Evolutionary conservation across 2,113 vertebrate genomes (phyloP).

Genomic region (Cryptotis parvus): DNA sequence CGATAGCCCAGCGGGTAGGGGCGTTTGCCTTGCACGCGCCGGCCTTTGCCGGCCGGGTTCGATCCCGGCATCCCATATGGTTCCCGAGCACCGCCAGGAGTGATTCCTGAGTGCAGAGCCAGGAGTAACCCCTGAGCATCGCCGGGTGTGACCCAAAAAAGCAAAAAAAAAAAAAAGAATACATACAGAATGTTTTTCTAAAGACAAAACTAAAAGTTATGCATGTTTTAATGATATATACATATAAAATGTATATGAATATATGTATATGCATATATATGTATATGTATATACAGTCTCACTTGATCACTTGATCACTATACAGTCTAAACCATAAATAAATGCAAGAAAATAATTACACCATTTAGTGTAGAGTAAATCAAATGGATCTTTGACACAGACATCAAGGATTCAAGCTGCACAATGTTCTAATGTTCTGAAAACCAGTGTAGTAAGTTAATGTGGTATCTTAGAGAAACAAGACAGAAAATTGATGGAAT

Average conservation of each 20-base stretch:
- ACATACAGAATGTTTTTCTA: not conserved
- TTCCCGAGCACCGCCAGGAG: no score
- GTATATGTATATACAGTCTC: not conserved
- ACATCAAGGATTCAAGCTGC: not conserved
- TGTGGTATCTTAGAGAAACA: not conserved
- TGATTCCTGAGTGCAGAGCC: no score
- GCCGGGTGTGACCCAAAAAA: no score
- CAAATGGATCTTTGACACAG: not conserved
- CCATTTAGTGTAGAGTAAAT: not conserved
- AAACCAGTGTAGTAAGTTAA: not conserved
- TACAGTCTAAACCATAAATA: constrained; percentile 23
- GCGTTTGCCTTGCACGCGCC: no score
- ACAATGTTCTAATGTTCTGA: not conserved
- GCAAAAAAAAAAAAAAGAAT: no score
- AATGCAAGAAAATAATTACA: not conserved
- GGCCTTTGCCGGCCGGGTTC: no score
- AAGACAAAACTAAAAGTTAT: constrained; percentile 11
- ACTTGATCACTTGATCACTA: no score
- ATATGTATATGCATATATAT: not conserved
- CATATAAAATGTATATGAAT: not conserved
- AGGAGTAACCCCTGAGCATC: no score
- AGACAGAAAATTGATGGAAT: not conserved
- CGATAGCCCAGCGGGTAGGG: no score
- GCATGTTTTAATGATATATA: not conserved
- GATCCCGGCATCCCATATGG: no score